Percentiles rank a stretch among this genome's conserved stretches.
Conservation (phyloP, 2,888 invertebrate species). For the Eulithis prunata region DNA sequence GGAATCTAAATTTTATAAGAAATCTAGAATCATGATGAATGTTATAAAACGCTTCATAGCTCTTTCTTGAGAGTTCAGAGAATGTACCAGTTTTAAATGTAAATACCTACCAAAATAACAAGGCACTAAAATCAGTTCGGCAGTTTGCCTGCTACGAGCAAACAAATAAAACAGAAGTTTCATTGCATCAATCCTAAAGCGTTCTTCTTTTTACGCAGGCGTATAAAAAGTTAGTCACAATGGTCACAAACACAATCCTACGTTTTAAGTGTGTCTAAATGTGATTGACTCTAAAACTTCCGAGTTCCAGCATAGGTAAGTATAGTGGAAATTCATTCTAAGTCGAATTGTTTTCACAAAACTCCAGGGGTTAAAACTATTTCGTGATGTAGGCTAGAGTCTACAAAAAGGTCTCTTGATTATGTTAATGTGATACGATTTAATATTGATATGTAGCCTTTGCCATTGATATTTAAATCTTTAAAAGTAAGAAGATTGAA, state of each 20-base stretch:
- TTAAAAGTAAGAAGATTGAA: conserved; percentile 30
- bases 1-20: no score
- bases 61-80: no score
- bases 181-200: conserved; percentile 5
- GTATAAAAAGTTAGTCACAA: conserved; percentile 10
- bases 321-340: conserved; percentile 33
- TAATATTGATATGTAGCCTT: conserved; percentile 45
- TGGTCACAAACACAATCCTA: conserved; percentile 9
- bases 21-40: no score
- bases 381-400: conserved; percentile 26
- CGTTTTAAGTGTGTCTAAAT: conserved; percentile 32
- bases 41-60: no score
- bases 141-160: conserved; percentile 2
- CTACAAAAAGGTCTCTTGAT: conserved; percentile 50
- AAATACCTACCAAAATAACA: neutral
- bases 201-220: conserved; percentile 7
- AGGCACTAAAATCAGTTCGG: conserved; percentile 8
- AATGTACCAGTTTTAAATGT: neutral
- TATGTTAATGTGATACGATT: conserved; percentile 61
- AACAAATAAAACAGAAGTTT: conserved; percentile 12
- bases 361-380: conserved; percentile 29
- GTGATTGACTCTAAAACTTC: conserved; percentile 33
- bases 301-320: conserved; percentile 26
- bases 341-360: conserved; percentile 27
- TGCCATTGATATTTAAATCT: conserved; percentile 56